Base-by-base conservation (phyloP, 1,140 invertebrate species). In the Chironomus tepperi region DNA sequence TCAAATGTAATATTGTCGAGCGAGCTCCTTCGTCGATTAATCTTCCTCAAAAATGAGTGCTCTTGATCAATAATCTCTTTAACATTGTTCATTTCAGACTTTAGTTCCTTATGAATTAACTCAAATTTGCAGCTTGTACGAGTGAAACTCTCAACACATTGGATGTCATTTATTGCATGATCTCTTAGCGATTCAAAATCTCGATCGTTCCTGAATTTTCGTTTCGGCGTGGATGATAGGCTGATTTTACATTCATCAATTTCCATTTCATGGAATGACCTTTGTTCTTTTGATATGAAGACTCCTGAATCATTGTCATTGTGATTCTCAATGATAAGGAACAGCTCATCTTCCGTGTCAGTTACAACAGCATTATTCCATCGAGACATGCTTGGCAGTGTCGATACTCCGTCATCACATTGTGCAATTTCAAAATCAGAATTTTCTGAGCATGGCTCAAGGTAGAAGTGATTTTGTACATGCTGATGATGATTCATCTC, bases 231-330 rank as follows among this genome's bases (percentile, higher is more conserved):
- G 3, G 24, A 34, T 34, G 24, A 1, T 5, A 34, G 24, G 5
- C 24, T 34, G 1, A 34, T 34, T 34, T 34, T 34, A 34, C 19
- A 10, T 1, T 18, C 9, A 6, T 19, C 16, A 19, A 21, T 19
- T n/a, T 70, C 65, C 16, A 19, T 70, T 19, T 70, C 65, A 70
- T 18, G 18, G 18, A 70, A 70, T 70, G 65, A 6, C 18, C 18
- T 9, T 16, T 70, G 16, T 19, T 70, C 65, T 21, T 70, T 70
- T 19, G 65, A 18, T 19, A 70, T 70, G 19, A 70, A 70, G 9
- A 70, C 65, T 9, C 65, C 65, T 5, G 65, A 70, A 7, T 70
- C 65, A 21, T 70, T 70, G 10, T 70, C 65, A 21, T 70, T 70
- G 9, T 70, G 65, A 70, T 70, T 70, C 18, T 70, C 65, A 18